These are phyloP conservation scores for Drosophila setosimentum DNA, from an alignment of 2,888 invertebrate species.

Conservation along the genomic window DNA sequence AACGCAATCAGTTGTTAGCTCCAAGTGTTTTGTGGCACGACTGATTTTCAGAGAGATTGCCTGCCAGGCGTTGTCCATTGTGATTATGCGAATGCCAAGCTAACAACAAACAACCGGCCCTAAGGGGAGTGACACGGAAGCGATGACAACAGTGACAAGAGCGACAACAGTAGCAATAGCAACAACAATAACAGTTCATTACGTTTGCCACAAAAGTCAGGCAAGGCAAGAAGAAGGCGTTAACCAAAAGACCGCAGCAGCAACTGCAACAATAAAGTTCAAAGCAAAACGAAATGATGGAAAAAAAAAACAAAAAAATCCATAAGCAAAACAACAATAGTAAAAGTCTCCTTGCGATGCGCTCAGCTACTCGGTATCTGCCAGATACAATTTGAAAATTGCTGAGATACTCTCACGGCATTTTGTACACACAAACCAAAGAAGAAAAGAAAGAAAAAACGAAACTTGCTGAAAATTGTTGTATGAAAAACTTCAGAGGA, in stretches of 20 bases:
- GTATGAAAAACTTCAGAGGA: conserved; percentile 24
- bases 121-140: conserved; percentile 64
- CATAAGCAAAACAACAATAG: conserved; percentile 34
- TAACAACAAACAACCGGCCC: conserved; percentile 50
- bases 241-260: conserved; percentile 59
- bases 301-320: conserved; percentile 27
- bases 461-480: conserved; percentile 47
- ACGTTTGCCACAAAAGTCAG: conserved; percentile 56
- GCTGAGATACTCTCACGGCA: conserved; percentile 73
- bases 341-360: conserved; percentile 45
- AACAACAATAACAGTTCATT: conserved; percentile 51
- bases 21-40: conserved; percentile 51
- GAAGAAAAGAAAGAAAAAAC: background rate
- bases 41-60: conserved; percentile 63
- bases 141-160: conserved; percentile 41
- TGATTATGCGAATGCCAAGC: conserved; percentile 70
- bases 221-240: conserved; percentile 58
- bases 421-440: conserved; percentile 45
- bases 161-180: conserved; percentile 17
- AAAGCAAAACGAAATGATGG: conserved; percentile 15
- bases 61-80: conserved; percentile 69
- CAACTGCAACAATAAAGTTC: conserved; percentile 10
- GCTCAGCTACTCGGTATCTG: conserved; percentile 49
- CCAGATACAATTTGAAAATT: conserved; percentile 75
- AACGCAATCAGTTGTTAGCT: conserved; percentile 46